These are phyloP conservation scores for Tetramorium bicarinatum DNA, from an alignment of 2,888 invertebrate genomes.

Conservation along the genomic window DNA sequence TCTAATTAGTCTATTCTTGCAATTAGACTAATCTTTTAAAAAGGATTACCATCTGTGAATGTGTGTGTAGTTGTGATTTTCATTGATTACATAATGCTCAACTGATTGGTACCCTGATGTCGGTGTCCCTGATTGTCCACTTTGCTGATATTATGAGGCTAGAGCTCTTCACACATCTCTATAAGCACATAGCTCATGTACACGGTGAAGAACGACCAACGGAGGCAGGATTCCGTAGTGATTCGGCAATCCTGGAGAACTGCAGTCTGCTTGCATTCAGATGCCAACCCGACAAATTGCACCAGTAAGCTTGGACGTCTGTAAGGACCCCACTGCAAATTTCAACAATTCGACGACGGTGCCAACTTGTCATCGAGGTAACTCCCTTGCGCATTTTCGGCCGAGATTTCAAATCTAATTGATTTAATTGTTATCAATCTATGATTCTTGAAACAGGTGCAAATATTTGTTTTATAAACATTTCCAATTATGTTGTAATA, in stretches of 20 bases:
- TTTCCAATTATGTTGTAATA: not conserved
- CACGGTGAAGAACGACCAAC: constrained; percentile 29
- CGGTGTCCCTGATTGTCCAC: constrained; percentile 1
- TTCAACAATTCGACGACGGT: constrained; percentile 75
- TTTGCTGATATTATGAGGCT: constrained; percentile 25
- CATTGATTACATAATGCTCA: not conserved
- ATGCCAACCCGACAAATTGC: constrained; percentile 77
- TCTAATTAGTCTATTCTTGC: not conserved
- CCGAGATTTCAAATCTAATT: not conserved
- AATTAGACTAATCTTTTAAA: not conserved
- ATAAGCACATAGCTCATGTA: constrained; percentile 41
- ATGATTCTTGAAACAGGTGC: not conserved
- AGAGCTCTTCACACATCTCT: not conserved
- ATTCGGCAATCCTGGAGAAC: constrained; percentile 80
- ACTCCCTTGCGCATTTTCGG: constrained; percentile 53
- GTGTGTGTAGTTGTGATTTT: not conserved
- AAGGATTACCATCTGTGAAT: not conserved
- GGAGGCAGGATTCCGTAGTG: constrained; percentile 76
- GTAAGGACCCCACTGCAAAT: constrained; percentile 63
- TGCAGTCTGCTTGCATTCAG: constrained; percentile 73
- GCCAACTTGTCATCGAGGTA: constrained; percentile 65
- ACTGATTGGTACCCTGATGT: not conserved
- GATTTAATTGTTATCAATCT: not conserved
- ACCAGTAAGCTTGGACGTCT: constrained; percentile 70
- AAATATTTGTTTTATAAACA: not conserved